phyloP scores from a whole-genome alignment of 2,113 vertebrate genomes.

The Pygoscelis adeliae region DNA sequence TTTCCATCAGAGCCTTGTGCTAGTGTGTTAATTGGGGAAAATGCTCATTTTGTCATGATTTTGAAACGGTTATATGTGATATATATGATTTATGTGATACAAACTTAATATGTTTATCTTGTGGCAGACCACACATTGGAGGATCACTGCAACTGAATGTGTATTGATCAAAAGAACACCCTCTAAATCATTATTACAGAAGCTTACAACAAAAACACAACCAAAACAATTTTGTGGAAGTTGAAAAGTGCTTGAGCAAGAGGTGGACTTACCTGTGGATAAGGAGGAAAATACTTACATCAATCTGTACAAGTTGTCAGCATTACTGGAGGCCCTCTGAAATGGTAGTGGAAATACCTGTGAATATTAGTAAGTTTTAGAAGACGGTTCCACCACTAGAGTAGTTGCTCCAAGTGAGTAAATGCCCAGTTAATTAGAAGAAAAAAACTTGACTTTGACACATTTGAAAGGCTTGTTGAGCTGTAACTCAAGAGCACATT shows the following conservation, averaged over 20 bases:
- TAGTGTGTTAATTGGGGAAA: not conserved
- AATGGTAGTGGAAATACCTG: not conserved
- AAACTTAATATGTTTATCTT: not conserved
- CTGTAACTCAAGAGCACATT: not conserved
- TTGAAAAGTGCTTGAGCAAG: not conserved
- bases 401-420: not conserved
- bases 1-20: not conserved
- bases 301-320: not conserved
- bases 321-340: not conserved
- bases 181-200: not conserved
- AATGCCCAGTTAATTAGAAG: not conserved
- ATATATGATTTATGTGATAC: not conserved
- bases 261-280: not conserved
- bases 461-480: not conserved
- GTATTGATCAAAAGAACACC: not conserved
- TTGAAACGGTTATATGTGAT: not conserved
- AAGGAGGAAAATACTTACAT: not conserved
- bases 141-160: not conserved
- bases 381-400: not conserved
- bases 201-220: not conserved
- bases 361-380: not conserved
- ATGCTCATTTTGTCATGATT: not conserved
- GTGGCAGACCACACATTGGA: not conserved
- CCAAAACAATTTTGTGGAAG: not conserved
- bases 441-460: not conserved